phyloP scores from a whole-genome alignment of 2,888 invertebrate genomes.

The Ernsta delagoae region DNA sequence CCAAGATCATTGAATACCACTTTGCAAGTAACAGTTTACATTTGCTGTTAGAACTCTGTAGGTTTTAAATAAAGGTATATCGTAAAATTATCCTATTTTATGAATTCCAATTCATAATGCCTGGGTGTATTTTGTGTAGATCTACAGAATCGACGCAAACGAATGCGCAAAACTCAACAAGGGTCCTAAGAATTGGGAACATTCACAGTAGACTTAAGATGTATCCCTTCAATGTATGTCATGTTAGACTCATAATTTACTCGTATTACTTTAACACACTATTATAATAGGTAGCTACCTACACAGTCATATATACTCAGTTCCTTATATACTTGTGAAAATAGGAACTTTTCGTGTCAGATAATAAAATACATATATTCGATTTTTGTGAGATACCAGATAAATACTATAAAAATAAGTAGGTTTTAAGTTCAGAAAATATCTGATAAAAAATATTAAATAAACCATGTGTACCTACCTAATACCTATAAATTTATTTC shows the following conservation, averaged over 20 bases:
- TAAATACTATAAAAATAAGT: no score
- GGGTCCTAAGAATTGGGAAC: constrained; percentile 62
- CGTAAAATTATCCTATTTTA: constrained; percentile 4
- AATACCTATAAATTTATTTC: background rate
- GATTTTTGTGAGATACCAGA: no score
- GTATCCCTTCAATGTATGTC: background rate
- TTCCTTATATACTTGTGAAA: no score
- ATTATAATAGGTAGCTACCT: no score
- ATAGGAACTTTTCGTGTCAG: no score
- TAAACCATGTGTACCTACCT: no score
- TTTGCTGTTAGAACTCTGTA: constrained; percentile 6
- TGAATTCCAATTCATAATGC: constrained; percentile 38
- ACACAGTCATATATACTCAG: no score
- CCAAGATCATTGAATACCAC: constrained; percentile 18
- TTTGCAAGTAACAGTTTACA: constrained; percentile 20
- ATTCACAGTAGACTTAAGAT: constrained; percentile 44
- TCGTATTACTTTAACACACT: background rate
- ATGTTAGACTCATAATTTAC: background rate
- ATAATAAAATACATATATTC: no score
- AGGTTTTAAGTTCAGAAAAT: no score
- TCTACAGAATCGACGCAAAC: constrained; percentile 70
- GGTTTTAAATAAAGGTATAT: constrained; percentile 20
- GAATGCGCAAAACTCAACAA: constrained; percentile 79
- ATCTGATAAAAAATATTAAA: no score
- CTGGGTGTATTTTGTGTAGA: constrained; percentile 60